Evolutionary conservation across 2,888 invertebrate species (phyloP).

Genomic region (Incurvaria masculella): DNA sequence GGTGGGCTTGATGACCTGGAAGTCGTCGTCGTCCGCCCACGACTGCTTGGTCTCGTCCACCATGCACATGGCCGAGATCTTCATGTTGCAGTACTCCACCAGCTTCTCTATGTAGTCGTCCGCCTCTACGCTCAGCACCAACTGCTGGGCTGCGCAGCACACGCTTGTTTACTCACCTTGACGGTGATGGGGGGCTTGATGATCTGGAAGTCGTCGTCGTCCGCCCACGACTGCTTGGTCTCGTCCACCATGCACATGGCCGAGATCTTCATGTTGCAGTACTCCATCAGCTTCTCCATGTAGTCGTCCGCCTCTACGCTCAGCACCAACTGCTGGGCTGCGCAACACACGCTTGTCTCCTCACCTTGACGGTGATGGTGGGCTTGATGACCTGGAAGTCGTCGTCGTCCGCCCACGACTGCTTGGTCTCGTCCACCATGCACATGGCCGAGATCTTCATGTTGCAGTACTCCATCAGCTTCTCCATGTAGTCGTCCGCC

Average conservation of each 20-base stretch:
- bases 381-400: constrained; percentile 79
- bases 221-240: constrained; percentile 81
- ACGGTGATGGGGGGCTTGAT: constrained; percentile 68
- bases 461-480: constrained; percentile 75
- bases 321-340: no score
- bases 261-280: constrained; percentile 74
- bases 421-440: constrained; percentile 77
- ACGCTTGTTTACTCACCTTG: constrained; percentile 61
- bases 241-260: constrained; percentile 76
- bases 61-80: constrained; percentile 73
- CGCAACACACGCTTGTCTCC: no score
- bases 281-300: constrained; percentile 74
- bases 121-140: no score
- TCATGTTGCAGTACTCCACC: constrained; percentile 78
- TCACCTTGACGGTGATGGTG: constrained; percentile 64
- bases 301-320: constrained; percentile 76
- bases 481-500: constrained; percentile 73
- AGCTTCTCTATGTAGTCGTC: constrained; percentile 75
- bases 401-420: constrained; percentile 80
- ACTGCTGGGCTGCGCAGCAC: no score
- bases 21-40: constrained; percentile 81
- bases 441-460: constrained; percentile 77
- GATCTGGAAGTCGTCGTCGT: constrained; percentile 79
- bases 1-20: constrained; percentile 71
- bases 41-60: constrained; percentile 80